Percentiles rank a stretch among this genome's conserved stretches.
Evolutionary conservation across 2,113 vertebrate genomes (phyloP).

Genomic region (Coracopsis vasa): DNA sequence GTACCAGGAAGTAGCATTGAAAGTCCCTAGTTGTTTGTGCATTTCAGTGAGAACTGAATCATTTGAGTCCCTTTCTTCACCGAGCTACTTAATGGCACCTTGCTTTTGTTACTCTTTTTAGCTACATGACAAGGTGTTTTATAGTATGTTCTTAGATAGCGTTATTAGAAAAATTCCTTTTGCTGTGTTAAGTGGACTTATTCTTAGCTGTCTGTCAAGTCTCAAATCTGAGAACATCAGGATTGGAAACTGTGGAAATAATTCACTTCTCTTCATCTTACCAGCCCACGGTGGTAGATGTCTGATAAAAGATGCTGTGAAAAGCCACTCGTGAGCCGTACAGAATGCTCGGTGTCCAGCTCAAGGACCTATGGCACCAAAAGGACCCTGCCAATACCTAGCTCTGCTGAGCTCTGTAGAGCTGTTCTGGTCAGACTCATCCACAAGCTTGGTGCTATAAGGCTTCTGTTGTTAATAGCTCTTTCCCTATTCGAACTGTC

Average conservation of each 20-base stretch:
- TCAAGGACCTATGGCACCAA: background rate
- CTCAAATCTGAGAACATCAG: background rate
- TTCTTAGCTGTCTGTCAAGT: background rate
- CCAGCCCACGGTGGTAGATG: no score
- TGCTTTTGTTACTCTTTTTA: background rate
- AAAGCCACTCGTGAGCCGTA: fast-evolving
- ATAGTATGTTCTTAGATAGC: background rate
- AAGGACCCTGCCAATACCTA: background rate
- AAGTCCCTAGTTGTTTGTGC: background rate
- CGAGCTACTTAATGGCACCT: background rate
- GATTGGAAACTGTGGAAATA: background rate
- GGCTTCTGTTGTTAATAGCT: background rate
- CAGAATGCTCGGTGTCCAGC: background rate
- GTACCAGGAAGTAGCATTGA: background rate
- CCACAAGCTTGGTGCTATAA: background rate
- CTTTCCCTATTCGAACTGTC: background rate
- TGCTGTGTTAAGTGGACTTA: background rate
- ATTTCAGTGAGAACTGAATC: background rate
- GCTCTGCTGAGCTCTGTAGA: background rate
- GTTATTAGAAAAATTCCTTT: background rate
- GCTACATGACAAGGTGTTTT: background rate
- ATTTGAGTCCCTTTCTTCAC: background rate
- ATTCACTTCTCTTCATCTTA: background rate
- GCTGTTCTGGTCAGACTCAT: background rate
- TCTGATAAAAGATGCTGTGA: background rate